Percentiles rank a stretch among this genome's conserved stretches.
Evolutionary conservation across 2,113 vertebrate genomes (phyloP).

Genomic region (Crypturellus undulatus): DNA sequence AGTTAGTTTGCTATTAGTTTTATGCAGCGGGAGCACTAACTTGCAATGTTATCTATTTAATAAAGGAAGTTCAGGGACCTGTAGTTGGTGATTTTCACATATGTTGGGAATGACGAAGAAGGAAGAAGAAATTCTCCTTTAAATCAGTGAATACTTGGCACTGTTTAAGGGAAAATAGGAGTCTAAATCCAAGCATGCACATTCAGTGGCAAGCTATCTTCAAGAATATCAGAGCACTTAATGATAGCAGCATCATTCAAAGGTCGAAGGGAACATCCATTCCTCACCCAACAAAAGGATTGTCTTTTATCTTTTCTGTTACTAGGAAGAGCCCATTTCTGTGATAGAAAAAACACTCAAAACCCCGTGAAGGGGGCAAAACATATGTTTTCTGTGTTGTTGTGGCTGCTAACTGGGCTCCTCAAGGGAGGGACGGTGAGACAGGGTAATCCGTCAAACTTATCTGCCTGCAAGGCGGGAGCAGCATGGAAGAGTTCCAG

Average conservation of each 20-base stretch:
- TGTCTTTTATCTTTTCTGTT: not conserved
- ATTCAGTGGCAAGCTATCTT: not conserved
- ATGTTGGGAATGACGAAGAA: not conserved
- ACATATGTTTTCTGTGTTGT: not conserved
- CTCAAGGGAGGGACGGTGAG: slow-evolving; percentile 10
- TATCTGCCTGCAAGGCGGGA: not conserved
- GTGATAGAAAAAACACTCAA: not conserved
- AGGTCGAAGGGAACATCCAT: not conserved
- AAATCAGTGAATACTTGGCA: not conserved
- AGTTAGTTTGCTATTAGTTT: not conserved
- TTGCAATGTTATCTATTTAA: not conserved
- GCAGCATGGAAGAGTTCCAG: not conserved
- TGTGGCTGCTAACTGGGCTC: not conserved
- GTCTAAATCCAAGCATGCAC: not conserved
- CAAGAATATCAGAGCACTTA: not conserved
- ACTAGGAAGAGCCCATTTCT: not conserved
- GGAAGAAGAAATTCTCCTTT: not conserved
- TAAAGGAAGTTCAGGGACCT: not conserved
- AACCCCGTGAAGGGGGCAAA: not conserved
- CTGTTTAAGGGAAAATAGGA: not conserved
- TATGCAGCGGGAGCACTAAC: not conserved
- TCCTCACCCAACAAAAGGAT: not conserved
- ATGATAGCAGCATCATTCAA: not conserved
- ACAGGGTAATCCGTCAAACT: slow-evolving; percentile 3
- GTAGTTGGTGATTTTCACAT: rapidly evolving